Conservation (phyloP, 2,113 vertebrate genomes). For the Ctenodactylus gundi region DNA sequence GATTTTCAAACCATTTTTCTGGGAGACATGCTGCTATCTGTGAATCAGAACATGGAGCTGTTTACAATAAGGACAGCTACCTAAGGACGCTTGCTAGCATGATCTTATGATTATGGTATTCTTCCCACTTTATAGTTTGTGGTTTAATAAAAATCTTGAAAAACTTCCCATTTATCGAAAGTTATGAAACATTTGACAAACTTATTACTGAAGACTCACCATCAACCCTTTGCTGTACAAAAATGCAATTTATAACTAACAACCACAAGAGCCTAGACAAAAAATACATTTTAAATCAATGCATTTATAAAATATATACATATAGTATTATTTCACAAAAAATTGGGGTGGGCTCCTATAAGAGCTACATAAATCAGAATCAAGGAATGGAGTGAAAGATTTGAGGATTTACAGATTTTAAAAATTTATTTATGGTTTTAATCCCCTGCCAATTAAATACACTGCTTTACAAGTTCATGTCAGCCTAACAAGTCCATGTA, state of each 20-base stretch:
- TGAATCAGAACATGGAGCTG: slow-evolving; percentile 18
- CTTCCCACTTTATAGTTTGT: not conserved
- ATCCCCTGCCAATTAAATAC: not conserved
- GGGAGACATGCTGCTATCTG: slow-evolving; percentile 89
- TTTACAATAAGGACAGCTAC: slow-evolving; percentile 10
- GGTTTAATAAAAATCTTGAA: not conserved
- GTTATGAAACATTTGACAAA: not conserved
- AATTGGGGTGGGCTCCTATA: not conserved
- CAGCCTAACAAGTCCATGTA: not conserved
- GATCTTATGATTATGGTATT: not conserved
- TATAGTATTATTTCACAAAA: not conserved
- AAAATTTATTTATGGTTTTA: not conserved
- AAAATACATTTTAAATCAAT: slow-evolving; percentile 1
- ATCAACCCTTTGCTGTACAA: too few relatives aligned
- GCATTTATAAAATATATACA: slow-evolving; percentile 10
- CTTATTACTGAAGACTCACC: not conserved
- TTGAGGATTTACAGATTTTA: not conserved
- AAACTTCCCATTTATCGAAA: not conserved
- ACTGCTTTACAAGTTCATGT: not conserved
- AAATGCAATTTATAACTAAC: slow-evolving; percentile 3
- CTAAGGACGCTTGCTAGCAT: not conserved
- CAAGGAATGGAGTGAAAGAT: not conserved
- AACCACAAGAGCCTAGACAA: not conserved
- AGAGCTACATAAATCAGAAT: not conserved
- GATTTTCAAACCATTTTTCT: slow-evolving; percentile 87